Evolutionary conservation across 2,888 invertebrate species (phyloP), one percentile per base, ranked within the genome.

Genomic region (Ametastegia equiseti): DNA sequence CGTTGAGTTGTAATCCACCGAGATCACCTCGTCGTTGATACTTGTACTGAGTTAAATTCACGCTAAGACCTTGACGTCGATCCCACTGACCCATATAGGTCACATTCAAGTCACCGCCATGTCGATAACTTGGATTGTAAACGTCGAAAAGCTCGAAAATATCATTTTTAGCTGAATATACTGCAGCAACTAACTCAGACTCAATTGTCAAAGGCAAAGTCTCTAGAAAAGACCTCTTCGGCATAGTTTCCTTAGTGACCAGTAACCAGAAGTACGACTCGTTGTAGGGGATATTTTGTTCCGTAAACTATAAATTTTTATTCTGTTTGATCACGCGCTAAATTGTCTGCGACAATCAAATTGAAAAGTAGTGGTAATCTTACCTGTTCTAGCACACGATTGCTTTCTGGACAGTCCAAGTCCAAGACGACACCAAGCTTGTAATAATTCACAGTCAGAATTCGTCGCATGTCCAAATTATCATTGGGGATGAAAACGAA

Each of bases 241-340:
- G 75, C n/a, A 81, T 60, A 33, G 83, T 42, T 9, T 82, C 54
- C 42, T 79, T 80, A 2, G 87, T 87, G n/a, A 85, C 80, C 30
- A 88, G 85, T 50, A 89, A 63, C 89, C 90, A 90, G 83, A 86
- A 87, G 77, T 88, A 89, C 4, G 89, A 87, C 80, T 88, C 89
- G 83, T 90, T 90, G 79, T 85, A 89, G 15, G 84, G 83, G 80
- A 89, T 81, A 30, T 80, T 73, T 60, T 86, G 85, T 7, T 81
- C 81, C 73, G 81, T 65, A 82, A 88, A 88, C 89, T 89, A 42
- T 36, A 65, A 83, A 42, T 9, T 60, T 42, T 30, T 63, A n/a
- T 27, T 30, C 45, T 27, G 15, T 50, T n/a, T 19, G 15, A 30
- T 30, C 15, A 30, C 4, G n/a, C 33, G 2, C n/a, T n/a, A n/a